phyloP scores from a whole-genome alignment of 1,140 invertebrate species.

The Pachypsylla venusta region DNA sequence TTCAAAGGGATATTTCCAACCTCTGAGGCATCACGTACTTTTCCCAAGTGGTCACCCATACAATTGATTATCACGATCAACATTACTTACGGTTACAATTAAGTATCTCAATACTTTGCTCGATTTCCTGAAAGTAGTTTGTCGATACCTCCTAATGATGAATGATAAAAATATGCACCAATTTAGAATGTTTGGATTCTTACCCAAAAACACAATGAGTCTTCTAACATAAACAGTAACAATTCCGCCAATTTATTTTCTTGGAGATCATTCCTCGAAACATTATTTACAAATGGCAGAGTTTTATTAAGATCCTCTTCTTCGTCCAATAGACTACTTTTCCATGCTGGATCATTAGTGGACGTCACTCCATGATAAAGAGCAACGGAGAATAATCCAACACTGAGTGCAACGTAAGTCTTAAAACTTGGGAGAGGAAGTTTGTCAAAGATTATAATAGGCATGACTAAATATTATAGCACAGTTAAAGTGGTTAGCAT shows the following conservation, averaged over 20 bases:
- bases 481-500: no score
- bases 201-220: conserved; percentile 4
- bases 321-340: neutral
- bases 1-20: no score
- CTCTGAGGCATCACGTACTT: no score
- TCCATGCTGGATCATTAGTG: neutral
- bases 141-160: no score
- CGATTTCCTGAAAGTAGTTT: no score
- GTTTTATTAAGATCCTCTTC: neutral
- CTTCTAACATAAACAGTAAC: conserved; percentile 1
- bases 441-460: neutral
- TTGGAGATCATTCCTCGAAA: neutral
- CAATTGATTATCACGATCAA: no score
- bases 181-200: no score
- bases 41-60: no score
- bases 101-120: no score
- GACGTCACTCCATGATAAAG: neutral
- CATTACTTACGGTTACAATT: no score
- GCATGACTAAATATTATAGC: no score
- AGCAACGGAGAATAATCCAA: neutral
- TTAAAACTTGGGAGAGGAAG: conserved; percentile 2
- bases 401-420: conserved; percentile 1
- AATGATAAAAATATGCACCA: no score
- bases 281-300: neutral
- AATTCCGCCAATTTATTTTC: neutral